Conservation (phyloP, 2,888 invertebrate species). For the Drosophila parthenogenetica region DNA sequence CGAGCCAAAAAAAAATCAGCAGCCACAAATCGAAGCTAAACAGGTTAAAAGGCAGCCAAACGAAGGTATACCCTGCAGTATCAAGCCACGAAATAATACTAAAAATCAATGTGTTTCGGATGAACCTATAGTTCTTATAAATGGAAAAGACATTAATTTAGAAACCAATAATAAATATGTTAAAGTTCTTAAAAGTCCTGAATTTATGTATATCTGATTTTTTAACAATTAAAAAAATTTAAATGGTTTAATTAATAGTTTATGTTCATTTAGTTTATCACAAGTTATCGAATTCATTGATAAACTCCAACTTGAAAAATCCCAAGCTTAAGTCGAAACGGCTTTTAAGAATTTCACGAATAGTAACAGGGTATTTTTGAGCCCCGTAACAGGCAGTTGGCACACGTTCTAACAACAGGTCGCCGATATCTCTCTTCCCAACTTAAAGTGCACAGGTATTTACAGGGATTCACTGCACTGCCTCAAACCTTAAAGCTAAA, state of each 20-base stretch:
- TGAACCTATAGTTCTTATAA: too few species aligned
- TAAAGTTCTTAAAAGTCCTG: too few species aligned
- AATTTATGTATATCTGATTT: neutral
- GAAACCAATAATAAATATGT: too few species aligned
- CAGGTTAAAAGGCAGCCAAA: neutral
- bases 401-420: slow-evolving; percentile 7
- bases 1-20: slow-evolving; percentile 6
- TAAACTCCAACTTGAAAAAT: neutral
- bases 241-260: too few species aligned
- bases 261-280: neutral
- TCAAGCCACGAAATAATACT: too few species aligned
- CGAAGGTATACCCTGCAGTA: neutral
- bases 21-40: neutral
- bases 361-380: slow-evolving; percentile 6
- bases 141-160: too few species aligned
- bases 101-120: too few species aligned
- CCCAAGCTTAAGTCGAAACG: neutral
- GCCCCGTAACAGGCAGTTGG: neutral
- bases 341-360: neutral
- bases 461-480: slow-evolving; percentile 16
- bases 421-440: slow-evolving; percentile 3
- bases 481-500: slow-evolving; percentile 27
- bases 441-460: slow-evolving; percentile 5
- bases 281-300: too few species aligned
- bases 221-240: too few species aligned